Conservation (phyloP, 2,113 vertebrate species). For the Gasterosteus nipponicus region DNA sequence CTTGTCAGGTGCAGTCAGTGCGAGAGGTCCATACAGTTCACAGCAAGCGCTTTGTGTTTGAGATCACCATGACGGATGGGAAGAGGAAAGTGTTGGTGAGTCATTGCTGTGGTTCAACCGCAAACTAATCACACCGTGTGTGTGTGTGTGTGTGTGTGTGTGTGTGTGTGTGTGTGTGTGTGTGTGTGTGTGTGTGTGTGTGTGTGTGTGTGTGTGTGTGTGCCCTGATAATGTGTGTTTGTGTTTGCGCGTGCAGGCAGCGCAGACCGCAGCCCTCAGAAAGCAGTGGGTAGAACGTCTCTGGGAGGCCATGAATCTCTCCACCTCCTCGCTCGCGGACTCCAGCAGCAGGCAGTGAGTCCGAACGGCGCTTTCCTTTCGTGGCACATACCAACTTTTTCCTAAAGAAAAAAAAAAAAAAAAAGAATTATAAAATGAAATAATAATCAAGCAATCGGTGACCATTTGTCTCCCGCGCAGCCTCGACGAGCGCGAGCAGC, state of each 20-base stretch:
- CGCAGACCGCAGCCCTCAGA: conserved; percentile 75
- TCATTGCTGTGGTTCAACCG: background rate
- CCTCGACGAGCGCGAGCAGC: conserved; percentile 34
- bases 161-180: background rate
- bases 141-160: conserved; percentile 13
- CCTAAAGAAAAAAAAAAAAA: background rate
- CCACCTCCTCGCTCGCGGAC: background rate
- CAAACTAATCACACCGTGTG: background rate
- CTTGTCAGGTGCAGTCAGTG: conserved; percentile 81
- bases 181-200: background rate
- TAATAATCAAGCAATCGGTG: background rate
- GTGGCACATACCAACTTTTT: background rate
- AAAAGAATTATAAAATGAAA: too few relatives aligned
- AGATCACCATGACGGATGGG: conserved; percentile 82
- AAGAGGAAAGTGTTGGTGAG: conserved; percentile 85
- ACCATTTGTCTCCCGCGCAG: conserved; percentile 18
- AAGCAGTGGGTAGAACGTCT: conserved; percentile 76
- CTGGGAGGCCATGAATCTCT: conserved; percentile 79
- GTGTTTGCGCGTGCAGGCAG: conserved; percentile 64
- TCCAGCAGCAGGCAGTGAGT: conserved; percentile 54
- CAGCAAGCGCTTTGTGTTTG: conserved; percentile 77
- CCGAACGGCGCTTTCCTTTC: too few relatives aligned
- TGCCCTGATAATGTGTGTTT: background rate
- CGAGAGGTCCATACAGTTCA: conserved; percentile 63
- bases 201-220: background rate